Base-by-base conservation (phyloP, 2,888 invertebrate species). In the Scotopteryx bipunctaria region DNA sequence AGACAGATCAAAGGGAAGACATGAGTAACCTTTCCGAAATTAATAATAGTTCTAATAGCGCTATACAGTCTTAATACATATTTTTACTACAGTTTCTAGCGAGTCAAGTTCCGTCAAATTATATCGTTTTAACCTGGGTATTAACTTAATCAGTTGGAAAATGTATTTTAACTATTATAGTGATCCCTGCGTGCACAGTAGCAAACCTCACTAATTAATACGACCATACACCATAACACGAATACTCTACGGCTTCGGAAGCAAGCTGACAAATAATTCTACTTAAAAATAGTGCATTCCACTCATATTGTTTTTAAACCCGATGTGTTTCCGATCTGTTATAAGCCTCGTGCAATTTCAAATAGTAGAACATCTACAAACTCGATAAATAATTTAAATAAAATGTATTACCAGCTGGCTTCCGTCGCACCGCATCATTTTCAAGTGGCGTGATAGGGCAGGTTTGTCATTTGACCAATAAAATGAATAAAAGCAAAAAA, bases 381-480 rank as follows among this genome's bases (percentile, higher is more conserved):
- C 31, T 19, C 31, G 14, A 19, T 13, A 45, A 25, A 15, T 17
- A 25, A 43, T 44, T 37, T 21, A 1, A 23, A 32, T 25, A 15
- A 9, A 36, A 14, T 38, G 37, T 14, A 29, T 51, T 53, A 48
- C 43, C 43, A 53, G 38, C 43, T 43, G 43, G 23, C 38, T 48
- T 48, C 43, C 23, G 38, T 6, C 33, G 38, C 43, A 35, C 53
- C 47, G 43, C 47, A 35, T 33, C 43, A 13, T 47, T 49, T 43
- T 43, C 25, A 14, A 31, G 9, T 38, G 43, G 29, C 47, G 47
- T 32, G 23, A 19, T 36, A 45, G 32, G 37, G 25, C 41, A 45
- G 32, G 37, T 27, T 49, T 31, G 31, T 14, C 35, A 16, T 23
- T 25, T 33, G 29, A 42, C 25, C 44, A 49, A 45, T 32, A 44